Base-by-base conservation (phyloP, 2,113 vertebrate genomes). In the Tretioscincus oriximinensis region DNA sequence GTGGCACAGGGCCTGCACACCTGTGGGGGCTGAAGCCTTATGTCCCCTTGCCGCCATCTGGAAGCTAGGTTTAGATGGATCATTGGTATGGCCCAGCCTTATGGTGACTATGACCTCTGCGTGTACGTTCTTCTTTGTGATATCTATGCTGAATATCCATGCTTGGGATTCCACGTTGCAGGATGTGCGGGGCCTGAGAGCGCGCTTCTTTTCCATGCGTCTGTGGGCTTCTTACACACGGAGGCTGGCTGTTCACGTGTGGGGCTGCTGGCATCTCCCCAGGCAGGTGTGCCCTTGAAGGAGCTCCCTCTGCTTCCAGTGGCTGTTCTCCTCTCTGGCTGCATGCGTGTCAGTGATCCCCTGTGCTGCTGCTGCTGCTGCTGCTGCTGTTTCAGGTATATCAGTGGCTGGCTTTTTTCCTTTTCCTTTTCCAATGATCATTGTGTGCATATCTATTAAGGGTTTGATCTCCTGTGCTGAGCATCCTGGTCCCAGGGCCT, bases 51-150 rank as follows among this genome's bases (percentile, higher is more conserved):
- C 73, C 35, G 51, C 35, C 47, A 45, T 76, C 65, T 47, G 73
- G 73, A 47, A 9, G 31, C 54, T 76, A 61, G 65, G 65, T 47
- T 69, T 21, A 76, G 80, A 81, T 63, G 80, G 80, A 61, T 76
- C 73, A 26, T 45, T 81, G 65, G 65, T 31, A 28, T 69, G 80
- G 80, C 65, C 51, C 80, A 49, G 22, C 9, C 65, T 69, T 41
- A 81, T 69, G 51, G 73, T 74, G 80, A 76, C 54, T 70, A 81
- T 81, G 80, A 76, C 65, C 31, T 69, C 5, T 81, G 80, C 68
- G 51, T 47, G 47, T 75, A 69, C 73, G 9, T 76, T 61, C 9
- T 51, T 73, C 84, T 81, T 85, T 90, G 84, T 66, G n/a, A 78
- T 41, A 41, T 5, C 35, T 41, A 5, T 41, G 35, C 9, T 69